Percentiles rank a stretch among this genome's conserved stretches.
These are phyloP conservation scores for Poeciliopsis infans DNA, from an alignment of 2,797 vertebrate species.

Conservation along the genomic window DNA sequence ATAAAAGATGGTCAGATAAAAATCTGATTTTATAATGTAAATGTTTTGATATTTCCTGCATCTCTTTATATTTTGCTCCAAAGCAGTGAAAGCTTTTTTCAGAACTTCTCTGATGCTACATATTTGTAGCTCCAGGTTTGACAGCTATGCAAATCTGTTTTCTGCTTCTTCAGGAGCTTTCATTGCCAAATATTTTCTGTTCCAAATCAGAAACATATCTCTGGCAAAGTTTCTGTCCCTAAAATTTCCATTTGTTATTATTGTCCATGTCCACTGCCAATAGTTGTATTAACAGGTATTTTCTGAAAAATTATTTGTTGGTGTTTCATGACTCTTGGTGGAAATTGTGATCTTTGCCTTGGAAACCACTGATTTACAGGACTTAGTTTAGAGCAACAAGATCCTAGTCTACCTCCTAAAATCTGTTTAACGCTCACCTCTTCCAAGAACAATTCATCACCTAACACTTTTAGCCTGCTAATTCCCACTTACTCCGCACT, in stretches of 20 bases:
- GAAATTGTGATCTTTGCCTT: not conserved
- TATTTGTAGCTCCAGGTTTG: not conserved
- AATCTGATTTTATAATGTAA: not conserved
- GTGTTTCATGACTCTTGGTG: not conserved
- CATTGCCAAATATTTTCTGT: not conserved
- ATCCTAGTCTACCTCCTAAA: not conserved
- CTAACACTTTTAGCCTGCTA: conserved; percentile 7
- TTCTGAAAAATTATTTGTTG: not conserved
- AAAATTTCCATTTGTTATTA: not conserved
- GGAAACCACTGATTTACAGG: not conserved
- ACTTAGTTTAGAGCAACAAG: not conserved
- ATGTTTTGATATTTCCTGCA: not conserved
- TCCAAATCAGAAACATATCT: not conserved
- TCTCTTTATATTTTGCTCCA: not conserved
- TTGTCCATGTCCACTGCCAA: not conserved
- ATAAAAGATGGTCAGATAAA: not conserved
- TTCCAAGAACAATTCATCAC: not conserved
- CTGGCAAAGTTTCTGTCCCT: not conserved
- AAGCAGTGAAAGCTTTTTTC: not conserved
- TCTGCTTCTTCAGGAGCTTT: not conserved
- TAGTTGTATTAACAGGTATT: not conserved
- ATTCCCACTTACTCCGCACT: not conserved
- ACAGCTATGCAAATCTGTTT: not conserved
- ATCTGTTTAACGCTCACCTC: conserved; percentile 3
- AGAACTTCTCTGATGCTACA: not conserved